phyloP scores from a whole-genome alignment of 2,113 vertebrate genomes.

The Osmerus eperlanus region DNA sequence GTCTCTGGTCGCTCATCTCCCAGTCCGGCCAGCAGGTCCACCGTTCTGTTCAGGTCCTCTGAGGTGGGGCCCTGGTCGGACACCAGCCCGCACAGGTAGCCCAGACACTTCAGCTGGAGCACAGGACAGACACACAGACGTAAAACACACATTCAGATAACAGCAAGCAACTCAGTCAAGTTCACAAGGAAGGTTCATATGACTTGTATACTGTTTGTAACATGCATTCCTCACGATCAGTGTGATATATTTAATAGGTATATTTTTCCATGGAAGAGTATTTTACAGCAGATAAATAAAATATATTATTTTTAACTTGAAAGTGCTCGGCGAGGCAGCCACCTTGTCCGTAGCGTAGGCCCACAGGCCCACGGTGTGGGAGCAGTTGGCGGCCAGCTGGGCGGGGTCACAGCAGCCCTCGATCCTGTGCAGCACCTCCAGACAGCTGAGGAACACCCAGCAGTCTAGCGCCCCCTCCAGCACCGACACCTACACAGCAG shows the following conservation, averaged over 20 bases:
- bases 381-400: conserved; percentile 87
- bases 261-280: too few species aligned
- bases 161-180: too few species aligned
- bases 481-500: conserved; percentile 79
- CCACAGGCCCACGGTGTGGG: conserved; percentile 94
- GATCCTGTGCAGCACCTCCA: conserved; percentile 96
- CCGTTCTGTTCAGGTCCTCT: conserved; percentile 92
- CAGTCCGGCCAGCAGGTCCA: conserved; percentile 91
- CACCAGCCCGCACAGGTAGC: conserved; percentile 89
- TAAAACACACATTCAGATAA: background rate
- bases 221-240: too few species aligned
- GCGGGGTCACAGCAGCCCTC: conserved; percentile 91
- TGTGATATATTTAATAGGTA: too few species aligned
- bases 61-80: conserved; percentile 88
- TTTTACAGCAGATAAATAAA: too few species aligned
- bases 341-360: conserved; percentile 97
- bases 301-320: too few species aligned
- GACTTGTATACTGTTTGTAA: too few species aligned
- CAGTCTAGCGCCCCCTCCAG: conserved; percentile 92
- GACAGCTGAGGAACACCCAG: conserved; percentile 96
- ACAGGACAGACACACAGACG: background rate
- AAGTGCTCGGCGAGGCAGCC: background rate
- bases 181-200: too few species aligned
- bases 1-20: conserved; percentile 93
- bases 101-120: conserved; percentile 84